phyloP scores from a whole-genome alignment of 2,797 vertebrate genomes.

The Psittacula derbiana region DNA sequence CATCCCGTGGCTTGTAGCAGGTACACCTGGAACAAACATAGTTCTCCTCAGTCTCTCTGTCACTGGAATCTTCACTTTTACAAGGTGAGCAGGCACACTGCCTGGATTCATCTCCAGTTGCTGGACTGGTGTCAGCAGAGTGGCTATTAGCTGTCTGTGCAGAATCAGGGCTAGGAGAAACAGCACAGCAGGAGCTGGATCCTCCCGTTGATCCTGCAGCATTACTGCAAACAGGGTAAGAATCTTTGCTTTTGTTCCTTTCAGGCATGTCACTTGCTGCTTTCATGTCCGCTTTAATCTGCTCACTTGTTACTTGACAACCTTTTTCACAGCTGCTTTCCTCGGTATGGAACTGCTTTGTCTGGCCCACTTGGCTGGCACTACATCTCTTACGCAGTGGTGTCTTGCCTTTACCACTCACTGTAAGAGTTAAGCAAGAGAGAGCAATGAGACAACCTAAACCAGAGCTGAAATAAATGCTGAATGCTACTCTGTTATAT shows the following conservation, averaged over 20 bases:
- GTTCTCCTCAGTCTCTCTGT: conserved; percentile 67
- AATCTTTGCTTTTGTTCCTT: conserved; percentile 77
- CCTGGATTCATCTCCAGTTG: conserved; percentile 55
- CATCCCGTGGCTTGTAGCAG: conserved; percentile 71
- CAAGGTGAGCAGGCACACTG: conserved; percentile 73
- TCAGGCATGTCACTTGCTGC: conserved; percentile 88
- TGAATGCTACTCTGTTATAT: background rate
- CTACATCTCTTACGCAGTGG: conserved; percentile 85
- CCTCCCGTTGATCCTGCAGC: conserved; percentile 58
- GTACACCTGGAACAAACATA: conserved; percentile 78
- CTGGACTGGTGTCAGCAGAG: conserved; percentile 53
- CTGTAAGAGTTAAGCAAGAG: conserved; percentile 35
- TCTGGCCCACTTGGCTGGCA: conserved; percentile 68
- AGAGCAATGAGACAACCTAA: conserved; percentile 38
- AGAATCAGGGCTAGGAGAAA: conserved; percentile 70
- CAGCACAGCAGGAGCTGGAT: conserved; percentile 64
- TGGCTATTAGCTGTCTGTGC: conserved; percentile 62
- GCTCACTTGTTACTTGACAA: conserved; percentile 97
- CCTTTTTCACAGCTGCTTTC: conserved; percentile 94
- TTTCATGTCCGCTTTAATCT: conserved; percentile 99
- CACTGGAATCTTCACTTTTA: conserved; percentile 63
- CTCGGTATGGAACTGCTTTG: conserved; percentile 74
- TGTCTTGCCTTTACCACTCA: conserved; percentile 95
- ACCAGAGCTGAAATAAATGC: background rate
- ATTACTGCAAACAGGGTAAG: conserved; percentile 64